Percentiles rank a stretch among this genome's conserved stretches.
Evolutionary conservation across 2,113 vertebrate genomes (phyloP).

Genomic region (Brachirus orientalis): DNA sequence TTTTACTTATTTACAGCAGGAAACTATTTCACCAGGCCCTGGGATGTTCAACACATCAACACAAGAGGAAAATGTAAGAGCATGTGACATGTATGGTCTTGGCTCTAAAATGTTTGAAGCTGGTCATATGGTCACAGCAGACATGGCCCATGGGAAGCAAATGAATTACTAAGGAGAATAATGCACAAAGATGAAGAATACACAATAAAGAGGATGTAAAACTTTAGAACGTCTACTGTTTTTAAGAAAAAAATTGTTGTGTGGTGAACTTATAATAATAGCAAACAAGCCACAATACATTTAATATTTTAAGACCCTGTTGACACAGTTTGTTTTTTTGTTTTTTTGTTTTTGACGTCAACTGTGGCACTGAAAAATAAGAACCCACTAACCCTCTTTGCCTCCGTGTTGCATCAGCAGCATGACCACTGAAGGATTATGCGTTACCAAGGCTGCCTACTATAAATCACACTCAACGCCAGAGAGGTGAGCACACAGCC

Average conservation of each 20-base stretch:
- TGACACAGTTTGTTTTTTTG: conserved; percentile 58
- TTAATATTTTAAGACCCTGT: conserved; percentile 49
- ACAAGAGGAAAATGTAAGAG: conserved; percentile 41
- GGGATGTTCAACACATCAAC: conserved; percentile 70
- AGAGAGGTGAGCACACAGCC: conserved; percentile 49
- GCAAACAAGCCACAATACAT: conserved; percentile 1
- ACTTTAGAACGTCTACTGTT: not conserved
- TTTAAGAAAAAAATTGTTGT: not conserved
- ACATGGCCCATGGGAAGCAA: conserved; percentile 23
- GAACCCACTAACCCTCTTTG: conserved; percentile 65
- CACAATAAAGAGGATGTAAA: conserved; percentile 48
- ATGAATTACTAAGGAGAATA: conserved; percentile 32
- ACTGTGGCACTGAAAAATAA: conserved; percentile 50
- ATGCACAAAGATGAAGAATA: conserved; percentile 18
- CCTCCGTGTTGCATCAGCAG: conserved; percentile 73
- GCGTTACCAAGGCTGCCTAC: conserved; percentile 48
- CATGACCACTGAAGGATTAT: conserved; percentile 60
- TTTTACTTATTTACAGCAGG: conserved; percentile 71
- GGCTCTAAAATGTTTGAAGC: conserved; percentile 3
- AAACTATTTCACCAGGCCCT: conserved; percentile 64
- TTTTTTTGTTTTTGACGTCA: conserved; percentile 28
- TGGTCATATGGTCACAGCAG: conserved; percentile 30
- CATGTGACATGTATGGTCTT: conserved; percentile 75
- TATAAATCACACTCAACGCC: conserved; percentile 39
- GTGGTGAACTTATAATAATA: conserved; percentile 15